Evolutionary conservation across 2,797 vertebrate genomes (phyloP).

Genomic region (Peromyscus attwateri): DNA sequence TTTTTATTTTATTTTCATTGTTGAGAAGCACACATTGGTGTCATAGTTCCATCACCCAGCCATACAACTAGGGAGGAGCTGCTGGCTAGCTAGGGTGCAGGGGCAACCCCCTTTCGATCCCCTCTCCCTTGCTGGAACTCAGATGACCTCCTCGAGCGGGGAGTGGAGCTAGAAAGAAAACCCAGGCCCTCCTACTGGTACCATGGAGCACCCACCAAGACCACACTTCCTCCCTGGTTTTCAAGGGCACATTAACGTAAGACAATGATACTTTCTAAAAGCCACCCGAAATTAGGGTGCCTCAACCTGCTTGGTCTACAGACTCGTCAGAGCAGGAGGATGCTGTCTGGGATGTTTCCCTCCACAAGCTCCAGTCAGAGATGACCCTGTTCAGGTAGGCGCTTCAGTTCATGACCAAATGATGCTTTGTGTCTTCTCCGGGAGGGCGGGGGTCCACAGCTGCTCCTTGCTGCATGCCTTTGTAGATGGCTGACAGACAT

Average conservation of each 20-base stretch:
- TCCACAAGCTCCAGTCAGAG: background rate
- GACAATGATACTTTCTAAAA: slow-evolving; percentile 56
- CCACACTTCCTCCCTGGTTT: slow-evolving; percentile 60
- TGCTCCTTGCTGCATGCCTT: background rate
- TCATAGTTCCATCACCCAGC: background rate
- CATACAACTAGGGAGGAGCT: background rate
- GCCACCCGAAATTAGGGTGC: slow-evolving; percentile 22
- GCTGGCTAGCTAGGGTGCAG: background rate
- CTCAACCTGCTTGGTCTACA: background rate
- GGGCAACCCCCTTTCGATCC: background rate
- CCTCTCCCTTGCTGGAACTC: background rate
- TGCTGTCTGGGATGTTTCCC: background rate
- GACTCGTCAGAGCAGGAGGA: background rate
- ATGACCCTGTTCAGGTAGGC: slow-evolving; percentile 1
- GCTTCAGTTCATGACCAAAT: background rate
- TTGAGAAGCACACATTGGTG: background rate
- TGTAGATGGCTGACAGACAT: background rate
- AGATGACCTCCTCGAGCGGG: background rate
- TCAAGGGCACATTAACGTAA: background rate
- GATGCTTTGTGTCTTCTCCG: background rate
- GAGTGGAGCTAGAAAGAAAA: background rate
- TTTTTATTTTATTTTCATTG: background rate
- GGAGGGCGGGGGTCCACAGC: background rate
- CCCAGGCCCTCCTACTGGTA: background rate
- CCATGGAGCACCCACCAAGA: background rate